These are phyloP conservation scores for Tapirus terrestris DNA, from an alignment of 2,113 vertebrate genomes.

Conservation along the genomic window DNA sequence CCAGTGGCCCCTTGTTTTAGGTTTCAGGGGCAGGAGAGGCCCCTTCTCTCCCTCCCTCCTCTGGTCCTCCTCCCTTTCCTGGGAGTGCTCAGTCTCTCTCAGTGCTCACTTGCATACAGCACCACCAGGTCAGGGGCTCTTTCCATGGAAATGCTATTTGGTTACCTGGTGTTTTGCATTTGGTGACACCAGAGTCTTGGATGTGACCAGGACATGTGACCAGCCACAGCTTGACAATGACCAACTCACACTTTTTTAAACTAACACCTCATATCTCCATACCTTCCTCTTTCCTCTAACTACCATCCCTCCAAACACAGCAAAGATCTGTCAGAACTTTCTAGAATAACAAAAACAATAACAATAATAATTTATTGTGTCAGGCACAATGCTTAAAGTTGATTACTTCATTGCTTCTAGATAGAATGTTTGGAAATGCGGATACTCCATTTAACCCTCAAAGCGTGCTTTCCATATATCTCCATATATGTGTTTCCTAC, in stretches of 20 bases:
- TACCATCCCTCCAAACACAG: not conserved
- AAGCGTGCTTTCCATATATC: not conserved
- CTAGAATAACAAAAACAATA: not conserved
- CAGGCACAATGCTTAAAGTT: not conserved
- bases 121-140: conserved; percentile 16
- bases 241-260: not conserved
- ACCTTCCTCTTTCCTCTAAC: not conserved
- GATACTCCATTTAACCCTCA: not conserved
- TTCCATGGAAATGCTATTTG: conserved; percentile 75
- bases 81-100: not conserved
- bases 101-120: not conserved
- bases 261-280: not conserved
- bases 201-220: not conserved
- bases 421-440: not conserved
- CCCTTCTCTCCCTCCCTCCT: not conserved
- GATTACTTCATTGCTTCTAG: not conserved
- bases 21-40: not conserved
- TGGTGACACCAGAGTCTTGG: conserved; percentile 62
- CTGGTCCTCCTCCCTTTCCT: not conserved
- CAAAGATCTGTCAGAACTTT: not conserved
- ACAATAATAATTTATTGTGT: not conserved
- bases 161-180: conserved; percentile 66
- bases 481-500: not conserved
- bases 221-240: not conserved
- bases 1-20: not conserved